Conservation (phyloP, 2,113 vertebrate species). For the Narcine bancroftii region DNA sequence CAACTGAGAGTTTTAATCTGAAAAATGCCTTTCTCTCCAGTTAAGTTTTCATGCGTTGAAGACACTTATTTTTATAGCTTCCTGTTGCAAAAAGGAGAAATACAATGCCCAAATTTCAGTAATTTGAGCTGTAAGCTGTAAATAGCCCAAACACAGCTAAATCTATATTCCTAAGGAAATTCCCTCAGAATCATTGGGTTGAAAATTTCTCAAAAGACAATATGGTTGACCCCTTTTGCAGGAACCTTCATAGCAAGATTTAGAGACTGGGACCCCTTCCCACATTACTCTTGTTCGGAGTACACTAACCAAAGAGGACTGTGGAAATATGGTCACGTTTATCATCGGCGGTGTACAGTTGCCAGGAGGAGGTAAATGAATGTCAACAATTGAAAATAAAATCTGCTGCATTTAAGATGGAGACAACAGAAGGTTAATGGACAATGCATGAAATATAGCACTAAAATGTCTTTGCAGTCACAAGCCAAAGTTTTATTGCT, state of each 20-base stretch:
- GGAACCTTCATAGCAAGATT: conserved; percentile 27
- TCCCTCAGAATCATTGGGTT: conserved; percentile 7
- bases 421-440: background rate
- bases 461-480: background rate
- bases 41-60: background rate
- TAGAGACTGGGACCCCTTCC: conserved; percentile 18
- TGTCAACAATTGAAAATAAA: background rate
- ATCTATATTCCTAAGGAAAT: background rate
- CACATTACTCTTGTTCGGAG: background rate
- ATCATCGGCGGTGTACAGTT: background rate
- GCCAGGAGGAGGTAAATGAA: conserved; percentile 18
- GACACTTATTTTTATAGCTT: background rate
- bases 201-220: conserved; percentile 5
- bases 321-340: conserved; percentile 10
- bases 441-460: background rate
- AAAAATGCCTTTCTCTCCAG: background rate
- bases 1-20: background rate
- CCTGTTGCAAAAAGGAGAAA: background rate
- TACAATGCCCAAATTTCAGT: background rate
- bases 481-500: background rate
- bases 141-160: background rate
- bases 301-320: background rate
- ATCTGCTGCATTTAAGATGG: conserved; percentile 25
- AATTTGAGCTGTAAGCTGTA: background rate
- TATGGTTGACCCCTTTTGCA: conserved; percentile 13